Conservation (phyloP, 2,113 vertebrate genomes). For the Chaenogobius annularis region DNA sequence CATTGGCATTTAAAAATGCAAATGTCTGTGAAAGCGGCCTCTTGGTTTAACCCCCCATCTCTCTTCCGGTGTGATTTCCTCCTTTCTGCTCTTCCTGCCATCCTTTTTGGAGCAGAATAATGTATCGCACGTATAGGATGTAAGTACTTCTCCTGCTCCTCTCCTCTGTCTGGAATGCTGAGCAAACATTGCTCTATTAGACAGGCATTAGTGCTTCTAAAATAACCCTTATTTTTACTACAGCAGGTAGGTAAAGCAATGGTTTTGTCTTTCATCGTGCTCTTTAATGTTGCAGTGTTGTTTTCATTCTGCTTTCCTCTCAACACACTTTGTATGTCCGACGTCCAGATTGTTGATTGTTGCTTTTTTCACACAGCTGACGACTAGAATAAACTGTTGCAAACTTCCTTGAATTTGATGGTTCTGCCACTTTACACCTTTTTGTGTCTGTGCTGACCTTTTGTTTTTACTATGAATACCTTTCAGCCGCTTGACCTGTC, state of each 20-base stretch:
- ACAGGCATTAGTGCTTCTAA: not conserved
- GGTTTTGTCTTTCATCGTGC: not conserved
- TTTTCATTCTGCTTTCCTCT: not conserved
- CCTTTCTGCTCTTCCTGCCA: constrained; percentile 82
- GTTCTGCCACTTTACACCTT: not conserved
- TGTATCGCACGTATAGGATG: constrained; percentile 99
- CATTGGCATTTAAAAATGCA: constrained; percentile 9
- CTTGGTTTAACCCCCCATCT: constrained; percentile 62
- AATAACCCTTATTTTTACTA: not conserved
- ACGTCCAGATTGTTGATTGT: not conserved
- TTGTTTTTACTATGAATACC: not conserved
- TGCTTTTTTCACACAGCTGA: not conserved
- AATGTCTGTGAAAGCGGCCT: constrained; percentile 41
- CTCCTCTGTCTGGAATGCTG: constrained; percentile 1
- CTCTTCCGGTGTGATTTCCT: constrained; percentile 79
- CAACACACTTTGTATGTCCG: not conserved
- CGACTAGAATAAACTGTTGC: not conserved
- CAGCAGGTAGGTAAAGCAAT: not conserved
- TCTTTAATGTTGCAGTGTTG: not conserved
- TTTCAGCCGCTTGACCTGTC: not conserved
- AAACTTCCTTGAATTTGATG: not conserved
- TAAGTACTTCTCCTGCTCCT: constrained; percentile 83
- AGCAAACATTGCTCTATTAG: not conserved
- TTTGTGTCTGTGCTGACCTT: not conserved
- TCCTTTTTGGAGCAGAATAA: constrained; percentile 97